phyloP scores from a whole-genome alignment of 2,888 invertebrate genomes.

The Epinotia demarniana region DNA sequence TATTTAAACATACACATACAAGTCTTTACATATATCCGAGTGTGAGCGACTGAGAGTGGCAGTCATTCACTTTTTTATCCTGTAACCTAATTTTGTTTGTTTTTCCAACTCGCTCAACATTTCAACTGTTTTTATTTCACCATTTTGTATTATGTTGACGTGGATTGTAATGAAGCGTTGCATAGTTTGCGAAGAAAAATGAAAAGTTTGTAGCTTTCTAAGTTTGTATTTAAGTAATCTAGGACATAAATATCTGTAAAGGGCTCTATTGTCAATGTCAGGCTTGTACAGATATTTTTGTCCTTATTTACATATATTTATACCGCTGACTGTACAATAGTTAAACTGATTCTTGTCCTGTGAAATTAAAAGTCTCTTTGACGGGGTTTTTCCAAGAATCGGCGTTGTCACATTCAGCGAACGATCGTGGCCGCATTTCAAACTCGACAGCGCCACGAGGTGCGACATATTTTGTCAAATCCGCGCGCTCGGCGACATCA shows the following conservation, averaged over 20 bases:
- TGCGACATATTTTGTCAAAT: slow-evolving; percentile 42
- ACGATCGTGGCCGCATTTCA: slow-evolving; percentile 12
- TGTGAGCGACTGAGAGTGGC: too few relatives aligned
- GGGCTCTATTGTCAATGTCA: too few relatives aligned
- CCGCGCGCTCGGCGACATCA: slow-evolving; percentile 29
- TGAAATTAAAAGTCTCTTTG: too few relatives aligned
- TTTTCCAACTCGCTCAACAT: too few relatives aligned
- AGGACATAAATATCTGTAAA: too few relatives aligned
- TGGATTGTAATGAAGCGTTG: background rate
- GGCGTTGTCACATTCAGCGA: background rate
- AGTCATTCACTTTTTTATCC: too few relatives aligned
- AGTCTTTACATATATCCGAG: too few relatives aligned
- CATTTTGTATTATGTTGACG: background rate
- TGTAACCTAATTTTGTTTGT: too few relatives aligned
- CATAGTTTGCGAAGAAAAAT: background rate
- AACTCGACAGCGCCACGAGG: slow-evolving; percentile 20
- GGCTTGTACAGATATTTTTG: background rate
- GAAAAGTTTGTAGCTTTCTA: too few relatives aligned
- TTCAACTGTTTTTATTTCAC: too few relatives aligned
- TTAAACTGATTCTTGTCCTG: background rate
- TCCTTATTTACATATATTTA: background rate
- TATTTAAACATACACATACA: too few relatives aligned
- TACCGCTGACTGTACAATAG: background rate
- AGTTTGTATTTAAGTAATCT: too few relatives aligned
- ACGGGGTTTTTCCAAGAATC: background rate